These are phyloP conservation scores for Danio rerio DNA, from an alignment of 2,113 vertebrate species.

Conservation along the genomic window DNA sequence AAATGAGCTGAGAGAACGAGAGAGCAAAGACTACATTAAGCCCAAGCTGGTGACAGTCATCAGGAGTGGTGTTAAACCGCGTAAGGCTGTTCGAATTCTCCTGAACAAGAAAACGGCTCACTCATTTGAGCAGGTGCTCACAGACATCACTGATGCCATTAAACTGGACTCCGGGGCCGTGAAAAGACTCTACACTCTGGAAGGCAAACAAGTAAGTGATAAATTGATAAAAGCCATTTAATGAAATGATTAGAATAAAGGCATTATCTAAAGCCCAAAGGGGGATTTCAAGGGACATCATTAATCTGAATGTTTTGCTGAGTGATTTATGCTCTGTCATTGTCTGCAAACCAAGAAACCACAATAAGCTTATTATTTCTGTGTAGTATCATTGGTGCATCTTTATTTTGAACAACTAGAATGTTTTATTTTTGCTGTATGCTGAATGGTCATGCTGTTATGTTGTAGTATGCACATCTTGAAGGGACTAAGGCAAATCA, in stretches of 20 bases:
- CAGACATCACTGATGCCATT: conserved; percentile 97
- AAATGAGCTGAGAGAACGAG: conserved; percentile 76
- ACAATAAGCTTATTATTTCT: not conserved
- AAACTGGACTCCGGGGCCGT: conserved; percentile 96
- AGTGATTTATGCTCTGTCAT: not conserved
- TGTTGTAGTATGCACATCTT: no score
- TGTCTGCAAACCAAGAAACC: conserved; percentile 15
- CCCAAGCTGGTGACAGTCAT: conserved; percentile 98
- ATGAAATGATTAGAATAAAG: not conserved
- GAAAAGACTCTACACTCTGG: conserved; percentile 93
- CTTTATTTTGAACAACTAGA: not conserved
- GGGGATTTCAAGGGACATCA: not conserved
- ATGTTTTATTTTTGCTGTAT: not conserved
- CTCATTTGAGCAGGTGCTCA: conserved; percentile 96
- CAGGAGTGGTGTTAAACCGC: conserved; percentile 93
- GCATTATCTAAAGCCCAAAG: not conserved
- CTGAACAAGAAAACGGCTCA: conserved; percentile 99
- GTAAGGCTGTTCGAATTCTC: conserved; percentile 94
- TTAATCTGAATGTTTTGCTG: conserved; percentile 10
- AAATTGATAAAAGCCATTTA: not conserved
- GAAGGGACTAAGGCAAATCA: no score
- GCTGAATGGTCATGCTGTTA: not conserved
- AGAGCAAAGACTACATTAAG: conserved; percentile 94
- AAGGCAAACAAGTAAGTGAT: conserved; percentile 91
- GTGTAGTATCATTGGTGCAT: not conserved